Conservation (phyloP, 2,888 invertebrate species). For the Tanypteryx hageni region DNA sequence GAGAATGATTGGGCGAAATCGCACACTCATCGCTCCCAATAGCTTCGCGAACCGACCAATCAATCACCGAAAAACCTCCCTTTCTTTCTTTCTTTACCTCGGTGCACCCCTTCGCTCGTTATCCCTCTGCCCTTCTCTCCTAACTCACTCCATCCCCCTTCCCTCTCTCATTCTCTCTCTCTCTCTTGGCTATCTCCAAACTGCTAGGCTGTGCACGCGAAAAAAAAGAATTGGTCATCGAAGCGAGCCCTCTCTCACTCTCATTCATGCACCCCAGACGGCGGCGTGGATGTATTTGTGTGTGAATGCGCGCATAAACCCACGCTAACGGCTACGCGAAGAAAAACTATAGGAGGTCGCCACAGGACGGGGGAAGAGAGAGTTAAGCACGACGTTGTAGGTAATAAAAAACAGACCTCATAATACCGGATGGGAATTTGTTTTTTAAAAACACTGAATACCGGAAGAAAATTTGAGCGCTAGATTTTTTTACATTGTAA, state of each 20-base stretch:
- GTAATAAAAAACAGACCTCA: too few relatives aligned
- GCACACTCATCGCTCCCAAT: conserved; percentile 23
- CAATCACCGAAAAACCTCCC: conserved; percentile 13
- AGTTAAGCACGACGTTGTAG: too few relatives aligned
- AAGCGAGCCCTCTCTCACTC: neutral
- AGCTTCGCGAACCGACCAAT: neutral
- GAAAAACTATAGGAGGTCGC: neutral
- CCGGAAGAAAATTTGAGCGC: too few relatives aligned
- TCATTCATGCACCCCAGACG: conserved; percentile 11
- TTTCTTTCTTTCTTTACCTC: neutral
- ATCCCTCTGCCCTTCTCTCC: neutral
- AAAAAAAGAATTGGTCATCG: conserved; percentile 3
- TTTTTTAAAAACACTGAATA: too few relatives aligned
- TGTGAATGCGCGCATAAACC: neutral
- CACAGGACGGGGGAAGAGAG: neutral
- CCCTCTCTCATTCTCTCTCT: neutral
- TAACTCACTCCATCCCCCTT: neutral
- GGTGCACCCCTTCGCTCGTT: neutral
- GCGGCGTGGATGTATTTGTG: neutral
- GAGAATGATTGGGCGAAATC: conserved; percentile 2
- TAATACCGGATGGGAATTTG: too few relatives aligned
- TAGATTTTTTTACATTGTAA: too few relatives aligned
- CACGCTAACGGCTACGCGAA: neutral
- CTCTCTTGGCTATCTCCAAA: neutral
- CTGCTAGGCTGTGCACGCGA: neutral